Base-by-base conservation (phyloP, 2,888 invertebrate genomes). In the Catonia carolina region DNA sequence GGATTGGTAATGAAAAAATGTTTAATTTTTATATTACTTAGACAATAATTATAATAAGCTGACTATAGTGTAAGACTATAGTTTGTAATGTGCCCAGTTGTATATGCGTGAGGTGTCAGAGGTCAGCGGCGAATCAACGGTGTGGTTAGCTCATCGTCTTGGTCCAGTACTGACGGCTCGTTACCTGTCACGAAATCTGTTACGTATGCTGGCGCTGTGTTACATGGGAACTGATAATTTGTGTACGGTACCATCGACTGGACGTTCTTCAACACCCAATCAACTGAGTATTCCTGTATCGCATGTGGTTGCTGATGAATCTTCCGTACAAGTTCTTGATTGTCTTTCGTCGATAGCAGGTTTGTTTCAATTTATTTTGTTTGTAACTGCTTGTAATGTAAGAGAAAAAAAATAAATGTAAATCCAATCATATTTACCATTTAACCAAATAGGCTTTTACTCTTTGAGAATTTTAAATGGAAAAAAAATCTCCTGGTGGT, bases 161-260 rank as follows among this genome's bases (percentile, higher is more conserved):
- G 98, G 98, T 0, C 97, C 98, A 0, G 91, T 97, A 47, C 77
- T 98, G 20, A 93, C 94, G 0, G 92, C 96, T 37, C 84, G 90
- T 64, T 87, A 91, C 74, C 78, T 98, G 23, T 89, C 95, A 0
- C 80, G 91, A 59, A 96, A 96, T 76, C 77, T 99, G 62, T 76
- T 98, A 10, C 84, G 95, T 68, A 95, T 98, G 90, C 74, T 98
- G 53, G 90, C 94, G 0, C 74, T 97, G 2, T 98, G 97, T 72
- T 98, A 95, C 70, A 84, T 91, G 18, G 92, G 89, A 0, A 84
- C 82, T 67, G 89, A 89, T 62, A 89, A 87, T 70, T 74, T 89
- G 23, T 18, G 27, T 12, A 14, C 55, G 12, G 35, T 23, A 14
- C 72, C 77, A 39, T 75, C 78, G 0, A 27, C 5, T 27, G 27